These are phyloP conservation scores for Caretta caretta DNA, from an alignment of 2,113 vertebrate genomes.

Conservation along the genomic window DNA sequence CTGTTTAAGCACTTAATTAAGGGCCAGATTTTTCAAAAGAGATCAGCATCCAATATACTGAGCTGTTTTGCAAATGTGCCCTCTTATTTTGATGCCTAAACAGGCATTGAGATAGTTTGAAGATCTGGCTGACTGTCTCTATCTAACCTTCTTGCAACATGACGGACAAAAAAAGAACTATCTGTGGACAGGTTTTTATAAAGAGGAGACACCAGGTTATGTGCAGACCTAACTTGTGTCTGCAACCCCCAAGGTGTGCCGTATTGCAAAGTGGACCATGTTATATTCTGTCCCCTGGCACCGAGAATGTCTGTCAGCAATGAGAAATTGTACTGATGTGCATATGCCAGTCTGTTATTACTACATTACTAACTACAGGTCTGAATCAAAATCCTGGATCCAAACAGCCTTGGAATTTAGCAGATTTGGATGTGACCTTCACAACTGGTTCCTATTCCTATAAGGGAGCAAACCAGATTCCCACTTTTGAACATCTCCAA, in stretches of 20 bases:
- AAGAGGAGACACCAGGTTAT: background rate
- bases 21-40: slow-evolving; percentile 32
- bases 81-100: slow-evolving; percentile 25
- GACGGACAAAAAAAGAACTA: background rate
- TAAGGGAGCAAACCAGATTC: too few species aligned
- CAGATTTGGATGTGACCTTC: too few species aligned
- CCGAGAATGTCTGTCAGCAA: too few species aligned
- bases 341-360: too few species aligned
- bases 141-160: background rate
- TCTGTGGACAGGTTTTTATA: background rate
- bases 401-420: too few species aligned
- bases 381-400: too few species aligned
- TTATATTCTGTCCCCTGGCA: too few species aligned
- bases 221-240: background rate
- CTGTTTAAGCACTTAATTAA: background rate
- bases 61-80: background rate
- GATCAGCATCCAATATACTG: background rate
- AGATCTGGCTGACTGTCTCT: slow-evolving; percentile 24
- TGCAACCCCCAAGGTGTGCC: background rate
- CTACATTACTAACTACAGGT: too few species aligned
- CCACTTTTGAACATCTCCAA: too few species aligned
- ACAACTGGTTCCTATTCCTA: too few species aligned
- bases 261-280: background rate
- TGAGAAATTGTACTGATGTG: too few species aligned
- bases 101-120: slow-evolving; percentile 30